phyloP scores from a whole-genome alignment of 2,797 vertebrate species.

The Phataginus tetradactyla region DNA sequence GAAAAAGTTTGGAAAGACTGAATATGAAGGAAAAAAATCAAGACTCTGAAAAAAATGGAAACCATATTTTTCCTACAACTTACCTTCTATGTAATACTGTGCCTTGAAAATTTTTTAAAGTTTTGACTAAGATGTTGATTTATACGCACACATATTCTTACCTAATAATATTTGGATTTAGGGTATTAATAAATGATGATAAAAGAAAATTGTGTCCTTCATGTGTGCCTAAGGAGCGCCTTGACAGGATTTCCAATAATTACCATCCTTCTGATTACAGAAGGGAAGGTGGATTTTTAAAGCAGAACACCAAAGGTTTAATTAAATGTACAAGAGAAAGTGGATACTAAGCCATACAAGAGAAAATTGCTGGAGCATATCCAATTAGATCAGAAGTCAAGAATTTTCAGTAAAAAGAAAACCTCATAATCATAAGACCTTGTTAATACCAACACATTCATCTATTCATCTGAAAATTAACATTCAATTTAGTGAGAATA shows the following conservation, averaged over 20 bases:
- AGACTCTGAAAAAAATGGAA: constrained; percentile 38
- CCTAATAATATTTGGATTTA: constrained; percentile 74
- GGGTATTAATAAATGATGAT: constrained; percentile 82
- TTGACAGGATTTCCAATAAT: constrained; percentile 81
- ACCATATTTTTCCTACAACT: constrained; percentile 40
- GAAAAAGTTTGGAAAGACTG: constrained; percentile 27
- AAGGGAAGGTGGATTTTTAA: constrained; percentile 76
- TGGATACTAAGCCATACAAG: constrained; percentile 73
- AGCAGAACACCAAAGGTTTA: constrained; percentile 78
- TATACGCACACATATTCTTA: constrained; percentile 41
- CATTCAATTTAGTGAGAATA: background rate
- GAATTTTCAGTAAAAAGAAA: constrained; percentile 52
- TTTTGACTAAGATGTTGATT: constrained; percentile 50
- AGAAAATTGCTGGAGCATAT: constrained; percentile 75
- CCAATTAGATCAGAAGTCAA: constrained; percentile 74
- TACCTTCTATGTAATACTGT: background rate
- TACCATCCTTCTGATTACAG: constrained; percentile 76
- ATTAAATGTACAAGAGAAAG: constrained; percentile 80
- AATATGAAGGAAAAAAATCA: constrained; percentile 29
- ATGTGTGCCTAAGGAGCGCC: constrained; percentile 75
- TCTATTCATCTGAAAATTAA: background rate
- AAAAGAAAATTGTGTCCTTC: constrained; percentile 75
- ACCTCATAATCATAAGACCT: constrained; percentile 27
- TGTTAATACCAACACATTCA: constrained; percentile 51
- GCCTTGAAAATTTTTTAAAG: constrained; percentile 30